Conservation (phyloP, 2,888 invertebrate genomes). For the Mesorhabditis spiculigera region DNA sequence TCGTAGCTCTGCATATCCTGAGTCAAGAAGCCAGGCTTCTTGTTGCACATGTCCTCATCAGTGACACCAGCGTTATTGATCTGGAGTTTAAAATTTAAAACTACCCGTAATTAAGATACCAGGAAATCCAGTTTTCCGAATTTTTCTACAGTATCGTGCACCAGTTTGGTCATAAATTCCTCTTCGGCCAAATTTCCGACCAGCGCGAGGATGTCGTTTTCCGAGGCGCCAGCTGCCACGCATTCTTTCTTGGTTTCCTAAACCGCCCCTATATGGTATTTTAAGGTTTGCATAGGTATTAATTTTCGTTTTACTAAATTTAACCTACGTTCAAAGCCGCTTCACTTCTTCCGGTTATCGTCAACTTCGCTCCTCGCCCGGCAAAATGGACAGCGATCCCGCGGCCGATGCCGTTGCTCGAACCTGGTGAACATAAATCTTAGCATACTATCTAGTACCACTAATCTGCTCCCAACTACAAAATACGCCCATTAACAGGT, state of each 20-base stretch:
- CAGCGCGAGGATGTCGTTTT: neutral
- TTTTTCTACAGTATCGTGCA: neutral
- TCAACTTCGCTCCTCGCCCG: neutral
- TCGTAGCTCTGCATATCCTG: neutral
- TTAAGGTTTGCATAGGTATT: neutral
- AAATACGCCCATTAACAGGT: neutral
- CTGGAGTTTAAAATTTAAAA: neutral
- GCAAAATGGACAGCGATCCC: conserved; percentile 6
- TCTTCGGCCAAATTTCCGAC: neutral
- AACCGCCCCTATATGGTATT: neutral
- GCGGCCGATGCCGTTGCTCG: conserved; percentile 5
- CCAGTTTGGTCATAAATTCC: neutral
- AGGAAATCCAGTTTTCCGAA: neutral
- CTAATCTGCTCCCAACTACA: neutral
- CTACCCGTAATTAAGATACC: neutral
- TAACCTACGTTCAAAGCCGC: neutral
- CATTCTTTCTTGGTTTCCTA: neutral
- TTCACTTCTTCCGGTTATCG: neutral
- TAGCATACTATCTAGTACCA: neutral
- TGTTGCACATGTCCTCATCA: neutral
- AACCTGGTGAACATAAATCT: neutral
- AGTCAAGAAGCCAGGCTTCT: neutral
- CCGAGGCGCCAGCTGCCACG: neutral
- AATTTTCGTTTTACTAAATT: neutral
- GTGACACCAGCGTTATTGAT: neutral